Base-by-base conservation (phyloP, 2,113 vertebrate species). In the Passer montanus region DNA sequence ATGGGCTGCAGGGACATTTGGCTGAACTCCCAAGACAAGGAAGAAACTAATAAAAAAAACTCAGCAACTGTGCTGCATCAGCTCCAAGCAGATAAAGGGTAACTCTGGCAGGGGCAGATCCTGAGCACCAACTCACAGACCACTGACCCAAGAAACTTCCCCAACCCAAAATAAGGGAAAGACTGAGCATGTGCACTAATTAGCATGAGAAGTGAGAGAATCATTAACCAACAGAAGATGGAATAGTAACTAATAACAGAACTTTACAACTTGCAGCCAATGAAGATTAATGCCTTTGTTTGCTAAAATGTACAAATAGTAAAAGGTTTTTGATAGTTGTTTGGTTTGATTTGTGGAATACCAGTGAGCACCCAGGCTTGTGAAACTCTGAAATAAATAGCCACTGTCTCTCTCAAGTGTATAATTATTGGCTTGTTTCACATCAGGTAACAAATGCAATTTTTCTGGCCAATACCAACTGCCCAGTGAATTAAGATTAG, bases 41-140 rank as follows among this genome's bases (percentile, higher is more conserved):
- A 37, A 70, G 62, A 84, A 31, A 84, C 31, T 33, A 63, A 70
- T 56, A 63, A 77, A 43, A 18, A 43, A 55, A 76, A 20, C 63
- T 56, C 15, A 43, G 63, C 27, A 62, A 37, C 35, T 28, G n/a
- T 31, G 47, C 30, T 43, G 55, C 44, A 69, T 14, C 49, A 49
- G 27, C 43, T 56, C 22, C 72, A 50, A 3, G 18, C 8, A 5
- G 22, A 31, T 37, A 59, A 74, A 59, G 21, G 22, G 27, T 24
- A 37, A 20, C 63, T 56, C 35, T 49, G 64, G 10, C 26, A 24
- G 41, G 22, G 64, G 31, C 27, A 56, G 31, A 44, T 21, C 31
- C 22, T 0, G 0, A 35, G 8, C 79, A 63, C 8, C 1, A 3
- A 37, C 35, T 33, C 63, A 43, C 11, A 41, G 22, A 49, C 18